Evolutionary conservation across 2,113 vertebrate genomes (phyloP).

Genomic region (Erythrolamprus reginae): DNA sequence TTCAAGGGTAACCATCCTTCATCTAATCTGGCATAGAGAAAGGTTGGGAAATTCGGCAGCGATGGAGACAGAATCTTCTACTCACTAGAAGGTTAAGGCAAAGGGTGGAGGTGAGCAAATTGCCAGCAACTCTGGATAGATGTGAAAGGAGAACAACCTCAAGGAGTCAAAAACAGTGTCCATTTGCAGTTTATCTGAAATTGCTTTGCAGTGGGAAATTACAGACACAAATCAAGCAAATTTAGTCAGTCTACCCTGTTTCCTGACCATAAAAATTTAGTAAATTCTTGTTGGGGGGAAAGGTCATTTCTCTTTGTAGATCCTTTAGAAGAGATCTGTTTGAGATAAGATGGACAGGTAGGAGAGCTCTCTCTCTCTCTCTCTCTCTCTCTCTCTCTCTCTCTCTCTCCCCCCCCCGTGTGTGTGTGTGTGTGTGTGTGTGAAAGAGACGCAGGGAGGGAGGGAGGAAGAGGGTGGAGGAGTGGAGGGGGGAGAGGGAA

Average conservation of each 20-base stretch:
- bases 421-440: too few relatives aligned
- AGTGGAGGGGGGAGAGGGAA: background rate
- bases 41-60: background rate
- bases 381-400: too few relatives aligned
- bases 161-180: background rate
- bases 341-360: background rate
- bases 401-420: too few relatives aligned
- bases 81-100: background rate
- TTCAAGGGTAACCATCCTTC: background rate
- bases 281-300: slow-evolving; percentile 1
- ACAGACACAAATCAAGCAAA: slow-evolving; percentile 17
- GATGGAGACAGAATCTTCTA: background rate
- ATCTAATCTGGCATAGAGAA: background rate
- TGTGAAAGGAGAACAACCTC: background rate
- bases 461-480: too few relatives aligned
- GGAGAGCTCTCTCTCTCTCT: too few relatives aligned
- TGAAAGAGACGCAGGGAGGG: too few relatives aligned
- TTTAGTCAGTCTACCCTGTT: slow-evolving; percentile 23
- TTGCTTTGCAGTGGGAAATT: slow-evolving; percentile 9
- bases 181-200: background rate
- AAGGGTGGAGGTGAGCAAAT: background rate
- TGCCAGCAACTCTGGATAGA: background rate
- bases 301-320: slow-evolving; percentile 30
- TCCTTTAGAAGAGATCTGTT: slow-evolving; percentile 5
- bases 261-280: slow-evolving; percentile 38